These are phyloP conservation scores for Austrolebias charrua DNA, from an alignment of 2,797 vertebrate species.

Conservation along the genomic window DNA sequence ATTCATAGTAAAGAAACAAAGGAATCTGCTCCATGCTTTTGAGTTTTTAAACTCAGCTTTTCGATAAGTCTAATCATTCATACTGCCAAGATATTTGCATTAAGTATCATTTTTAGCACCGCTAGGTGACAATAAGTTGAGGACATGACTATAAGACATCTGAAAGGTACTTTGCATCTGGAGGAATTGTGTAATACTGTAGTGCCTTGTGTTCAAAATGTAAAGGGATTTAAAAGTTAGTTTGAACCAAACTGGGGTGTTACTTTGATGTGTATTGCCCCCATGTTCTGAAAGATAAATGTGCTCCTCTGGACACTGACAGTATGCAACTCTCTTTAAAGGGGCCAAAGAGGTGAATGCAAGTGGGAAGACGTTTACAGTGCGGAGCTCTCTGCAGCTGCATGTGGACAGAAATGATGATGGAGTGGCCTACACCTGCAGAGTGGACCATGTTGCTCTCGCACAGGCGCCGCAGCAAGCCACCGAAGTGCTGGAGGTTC, in stretches of 20 bases:
- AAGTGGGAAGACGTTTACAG: constrained; percentile 95
- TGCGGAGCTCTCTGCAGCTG: constrained; percentile 92
- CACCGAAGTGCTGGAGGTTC: constrained; percentile 95
- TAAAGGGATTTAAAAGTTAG: neutral
- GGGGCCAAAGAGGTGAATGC: constrained; percentile 94
- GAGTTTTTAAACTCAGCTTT: no score
- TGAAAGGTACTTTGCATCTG: neutral
- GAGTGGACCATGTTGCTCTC: constrained; percentile 94
- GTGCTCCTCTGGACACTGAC: constrained; percentile 44
- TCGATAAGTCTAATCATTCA: no score
- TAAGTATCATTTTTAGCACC: no score
- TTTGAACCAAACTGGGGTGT: neutral
- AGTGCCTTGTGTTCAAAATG: neutral
- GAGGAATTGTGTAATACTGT: neutral
- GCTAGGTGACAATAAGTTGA: neutral
- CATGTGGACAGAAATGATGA: constrained; percentile 92
- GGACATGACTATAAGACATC: neutral
- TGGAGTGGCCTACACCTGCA: constrained; percentile 92
- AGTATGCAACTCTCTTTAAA: constrained; percentile 54
- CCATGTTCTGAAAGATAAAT: constrained; percentile 25
- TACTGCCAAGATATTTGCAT: no score
- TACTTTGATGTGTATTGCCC: constrained; percentile 7
- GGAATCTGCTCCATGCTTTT: no score
- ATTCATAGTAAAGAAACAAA: no score
- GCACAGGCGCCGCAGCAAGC: constrained; percentile 89